Evolutionary conservation across 2,797 vertebrate species (phyloP).

Genomic region (Loriculus beryllinus): DNA sequence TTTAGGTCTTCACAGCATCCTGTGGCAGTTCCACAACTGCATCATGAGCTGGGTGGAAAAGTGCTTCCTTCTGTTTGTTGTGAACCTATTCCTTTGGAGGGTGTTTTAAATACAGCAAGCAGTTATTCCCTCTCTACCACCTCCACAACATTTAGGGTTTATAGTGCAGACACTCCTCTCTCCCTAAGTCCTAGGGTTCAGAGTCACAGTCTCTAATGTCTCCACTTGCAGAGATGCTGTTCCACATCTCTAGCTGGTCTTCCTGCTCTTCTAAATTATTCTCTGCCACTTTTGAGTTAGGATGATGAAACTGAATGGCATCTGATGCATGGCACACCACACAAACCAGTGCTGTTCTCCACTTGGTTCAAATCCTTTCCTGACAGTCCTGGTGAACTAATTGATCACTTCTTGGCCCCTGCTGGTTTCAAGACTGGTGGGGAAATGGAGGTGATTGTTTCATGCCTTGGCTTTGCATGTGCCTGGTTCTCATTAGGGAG

Average conservation of each 20-base stretch:
- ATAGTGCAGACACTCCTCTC: not conserved
- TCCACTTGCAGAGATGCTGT: not conserved
- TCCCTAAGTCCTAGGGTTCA: not conserved
- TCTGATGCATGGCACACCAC: rapidly evolving
- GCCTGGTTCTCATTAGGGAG: not conserved
- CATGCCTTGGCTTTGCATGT: not conserved
- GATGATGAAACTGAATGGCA: not conserved
- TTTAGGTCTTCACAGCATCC: not conserved
- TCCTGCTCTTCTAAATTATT: not conserved
- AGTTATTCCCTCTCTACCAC: not conserved
- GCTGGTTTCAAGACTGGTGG: not conserved
- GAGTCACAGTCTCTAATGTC: not conserved
- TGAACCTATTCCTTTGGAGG: not conserved
- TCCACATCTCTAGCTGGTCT: not conserved
- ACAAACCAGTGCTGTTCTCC: not conserved
- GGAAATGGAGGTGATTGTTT: not conserved
- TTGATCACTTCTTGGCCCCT: not conserved
- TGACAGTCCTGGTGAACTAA: not conserved
- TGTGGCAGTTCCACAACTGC: not conserved
- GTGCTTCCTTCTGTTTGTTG: not conserved
- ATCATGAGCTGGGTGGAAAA: not conserved
- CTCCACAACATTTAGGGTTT: not conserved
- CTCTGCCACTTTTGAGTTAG: not conserved
- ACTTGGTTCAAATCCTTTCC: not conserved
- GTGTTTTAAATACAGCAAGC: not conserved